phyloP scores from a whole-genome alignment of 1,140 invertebrate species.

The Elysia chlorotica region DNA sequence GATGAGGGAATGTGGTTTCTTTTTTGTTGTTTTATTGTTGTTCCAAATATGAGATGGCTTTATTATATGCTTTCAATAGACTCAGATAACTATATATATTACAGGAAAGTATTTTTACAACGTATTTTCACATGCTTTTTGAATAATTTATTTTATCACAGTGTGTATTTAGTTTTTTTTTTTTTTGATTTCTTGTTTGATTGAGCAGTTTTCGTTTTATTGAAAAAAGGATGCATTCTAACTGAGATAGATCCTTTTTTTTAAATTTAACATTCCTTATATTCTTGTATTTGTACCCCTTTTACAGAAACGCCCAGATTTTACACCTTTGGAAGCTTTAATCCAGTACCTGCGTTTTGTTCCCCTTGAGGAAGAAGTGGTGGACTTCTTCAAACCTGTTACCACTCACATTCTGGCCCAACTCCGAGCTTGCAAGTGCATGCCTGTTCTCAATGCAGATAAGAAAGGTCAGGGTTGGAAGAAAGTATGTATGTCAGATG shows the following conservation, averaged over 20 bases:
- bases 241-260: background rate
- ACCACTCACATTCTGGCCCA: slow-evolving; percentile 50
- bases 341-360: slow-evolving; percentile 55
- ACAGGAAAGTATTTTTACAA: too few species aligned
- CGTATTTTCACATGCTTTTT: background rate
- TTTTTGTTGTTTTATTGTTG: too few species aligned
- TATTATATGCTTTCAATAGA: too few species aligned
- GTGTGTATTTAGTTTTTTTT: background rate
- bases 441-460: slow-evolving; percentile 44
- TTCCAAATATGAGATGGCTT: too few species aligned
- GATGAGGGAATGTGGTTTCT: too few species aligned
- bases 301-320: slow-evolving; percentile 44
- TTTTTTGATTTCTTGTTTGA: background rate
- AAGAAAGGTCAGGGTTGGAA: too few species aligned
- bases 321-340: slow-evolving; percentile 46
- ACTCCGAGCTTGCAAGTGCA: slow-evolving; percentile 49
- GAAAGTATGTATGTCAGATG: too few species aligned
- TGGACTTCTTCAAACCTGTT: slow-evolving; percentile 60
- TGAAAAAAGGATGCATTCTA: too few species aligned
- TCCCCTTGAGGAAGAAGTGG: slow-evolving; percentile 57
- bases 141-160: background rate
- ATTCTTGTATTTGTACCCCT: background rate
- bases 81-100: too few species aligned
- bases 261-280: too few species aligned
- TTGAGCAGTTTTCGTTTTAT: too few species aligned